Evolutionary conservation across 2,888 invertebrate genomes (phyloP), one percentile per base, ranked within the genome.

Genomic region (Noctua janthe): DNA sequence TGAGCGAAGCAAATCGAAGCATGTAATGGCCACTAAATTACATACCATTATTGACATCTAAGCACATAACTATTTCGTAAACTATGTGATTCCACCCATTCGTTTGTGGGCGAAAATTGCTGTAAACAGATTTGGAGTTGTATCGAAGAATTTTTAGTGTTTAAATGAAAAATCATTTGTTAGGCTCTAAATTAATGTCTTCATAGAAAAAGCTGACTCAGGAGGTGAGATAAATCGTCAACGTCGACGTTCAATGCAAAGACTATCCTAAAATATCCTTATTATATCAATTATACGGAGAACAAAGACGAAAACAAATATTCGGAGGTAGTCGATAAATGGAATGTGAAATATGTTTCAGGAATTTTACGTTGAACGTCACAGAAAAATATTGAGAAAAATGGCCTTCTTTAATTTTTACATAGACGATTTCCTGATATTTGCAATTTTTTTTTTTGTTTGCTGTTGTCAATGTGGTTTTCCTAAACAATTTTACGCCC

Each of bases 1-100:
- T 88, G 80, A 83, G 84, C 88, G 80, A 87, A 85, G 74, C 89
- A 80, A 89, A 87, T 79, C 80, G 59, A 84, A 87, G 66, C 74
- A 84, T 77, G 75, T 84, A 87, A 85, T 89, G 73, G 76, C 75
- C 71, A 81, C 76, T 80, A 82, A 85, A 88, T 86, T 80, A 86
- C 78, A 75, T 72, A 73, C 74, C 78, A 77, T 83, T 87, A 87
- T 88, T 83, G 79, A 79, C 77, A 75, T 77, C 72, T 79, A 83
- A 73, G 71, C 70, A 75, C 71, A 82, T 74, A 74, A 78, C 78
- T 69, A 47, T 83, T 79, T 86, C 13, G 56, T 84, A 77, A 84
- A 71, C 71, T 66, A 71, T 64, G 29, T 62, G 78, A 54, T 76
- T 81, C 70, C 4, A 67, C 35, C 29, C 23, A 73, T 82, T 74